Evolutionary conservation across 2,888 invertebrate genomes (phyloP).

Genomic region (Cantharis nigra): DNA sequence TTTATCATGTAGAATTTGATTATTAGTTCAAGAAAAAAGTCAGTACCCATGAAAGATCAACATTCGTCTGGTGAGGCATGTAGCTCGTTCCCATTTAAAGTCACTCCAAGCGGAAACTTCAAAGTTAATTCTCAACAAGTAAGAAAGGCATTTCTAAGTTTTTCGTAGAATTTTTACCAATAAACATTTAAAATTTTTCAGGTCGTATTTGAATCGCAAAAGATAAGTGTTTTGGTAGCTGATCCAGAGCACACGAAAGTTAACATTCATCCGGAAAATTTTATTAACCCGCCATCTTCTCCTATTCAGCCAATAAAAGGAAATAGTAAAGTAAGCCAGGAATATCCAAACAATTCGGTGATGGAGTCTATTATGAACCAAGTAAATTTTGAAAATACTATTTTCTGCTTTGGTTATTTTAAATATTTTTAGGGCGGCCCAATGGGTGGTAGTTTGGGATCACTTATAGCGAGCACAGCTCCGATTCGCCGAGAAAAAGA

Average conservation of each 20-base stretch:
- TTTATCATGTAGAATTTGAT: slow-evolving; percentile 29
- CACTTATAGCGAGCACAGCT: slow-evolving; percentile 37
- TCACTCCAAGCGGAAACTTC: slow-evolving; percentile 71
- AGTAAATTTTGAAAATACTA: slow-evolving; percentile 31
- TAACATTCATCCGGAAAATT: slow-evolving; percentile 58
- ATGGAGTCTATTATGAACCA: slow-evolving; percentile 49
- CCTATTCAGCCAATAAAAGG: background rate
- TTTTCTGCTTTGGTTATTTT: background rate
- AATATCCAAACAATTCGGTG: slow-evolving; percentile 41
- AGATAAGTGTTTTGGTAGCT: slow-evolving; percentile 69
- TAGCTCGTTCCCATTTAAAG: slow-evolving; percentile 65
- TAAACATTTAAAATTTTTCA: slow-evolving; percentile 43
- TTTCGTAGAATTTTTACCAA: background rate
- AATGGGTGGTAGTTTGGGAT: slow-evolving; percentile 38
- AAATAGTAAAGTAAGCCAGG: slow-evolving; percentile 14
- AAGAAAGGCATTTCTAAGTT: background rate
- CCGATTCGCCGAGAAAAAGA: slow-evolving; percentile 46
- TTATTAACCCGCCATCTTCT: slow-evolving; percentile 5
- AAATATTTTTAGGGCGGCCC: slow-evolving; percentile 16
- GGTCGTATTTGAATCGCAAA: slow-evolving; percentile 72
- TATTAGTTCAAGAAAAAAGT: slow-evolving; percentile 39
- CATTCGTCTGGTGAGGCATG: slow-evolving; percentile 34
- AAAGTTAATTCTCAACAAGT: slow-evolving; percentile 74
- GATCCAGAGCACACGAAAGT: slow-evolving; percentile 69
- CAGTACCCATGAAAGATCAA: background rate